Evolutionary conservation across 2,888 invertebrate species (phyloP).

Genomic region (Halocaridina rubra): DNA sequence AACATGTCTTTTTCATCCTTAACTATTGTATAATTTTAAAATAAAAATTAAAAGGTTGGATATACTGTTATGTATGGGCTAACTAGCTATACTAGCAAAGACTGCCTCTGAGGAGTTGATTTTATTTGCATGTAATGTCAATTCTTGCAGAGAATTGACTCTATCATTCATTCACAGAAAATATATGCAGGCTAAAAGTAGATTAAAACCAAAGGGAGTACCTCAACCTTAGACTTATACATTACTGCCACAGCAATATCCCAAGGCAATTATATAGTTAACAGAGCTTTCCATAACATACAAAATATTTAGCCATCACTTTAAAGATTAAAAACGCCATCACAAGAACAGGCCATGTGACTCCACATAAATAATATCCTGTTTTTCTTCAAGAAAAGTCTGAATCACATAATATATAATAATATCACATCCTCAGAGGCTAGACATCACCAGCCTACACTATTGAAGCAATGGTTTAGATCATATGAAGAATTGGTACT

Average conservation of each 20-base stretch:
- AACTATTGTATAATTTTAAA: slow-evolving; percentile 34
- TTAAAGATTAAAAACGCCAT: too few species aligned
- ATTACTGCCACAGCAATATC: too few species aligned
- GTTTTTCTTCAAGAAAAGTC: background rate
- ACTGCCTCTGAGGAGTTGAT: slow-evolving; percentile 27
- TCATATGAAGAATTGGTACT: slow-evolving; percentile 31
- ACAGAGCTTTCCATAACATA: too few species aligned
- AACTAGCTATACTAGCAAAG: slow-evolving; percentile 21
- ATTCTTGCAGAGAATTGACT: too few species aligned
- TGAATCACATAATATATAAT: background rate
- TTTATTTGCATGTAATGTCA: too few species aligned
- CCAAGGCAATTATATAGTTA: too few species aligned
- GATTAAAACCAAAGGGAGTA: too few species aligned
- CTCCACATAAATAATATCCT: background rate
- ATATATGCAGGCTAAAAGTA: too few species aligned
- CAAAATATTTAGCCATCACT: too few species aligned
- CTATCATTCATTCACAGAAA: too few species aligned
- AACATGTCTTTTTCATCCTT: slow-evolving; percentile 32
- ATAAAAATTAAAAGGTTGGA: slow-evolving; percentile 17
- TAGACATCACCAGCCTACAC: slow-evolving; percentile 29
- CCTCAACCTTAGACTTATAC: too few species aligned
- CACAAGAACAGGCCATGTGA: too few species aligned
- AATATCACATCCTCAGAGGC: slow-evolving; percentile 26
- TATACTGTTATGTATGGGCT: slow-evolving; percentile 23
- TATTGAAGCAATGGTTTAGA: slow-evolving; percentile 29